Base-by-base conservation (phyloP, 2,113 vertebrate species). In the Perccottus glenii region DNA sequence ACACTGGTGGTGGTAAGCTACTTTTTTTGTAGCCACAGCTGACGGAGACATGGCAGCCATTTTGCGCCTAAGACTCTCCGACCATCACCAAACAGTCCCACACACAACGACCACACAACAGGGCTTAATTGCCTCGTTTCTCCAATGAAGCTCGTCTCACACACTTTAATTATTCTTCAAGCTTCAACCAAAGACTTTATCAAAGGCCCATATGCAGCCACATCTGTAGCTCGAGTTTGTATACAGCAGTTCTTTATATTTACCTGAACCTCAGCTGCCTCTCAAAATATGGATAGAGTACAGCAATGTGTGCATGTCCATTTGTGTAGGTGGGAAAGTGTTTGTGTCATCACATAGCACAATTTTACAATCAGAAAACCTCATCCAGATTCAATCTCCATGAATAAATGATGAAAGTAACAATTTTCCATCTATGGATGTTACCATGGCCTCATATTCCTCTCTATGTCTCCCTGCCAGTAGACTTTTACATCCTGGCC, bases 361-460 rank as follows among this genome's bases (percentile, higher is more conserved):
- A 61, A 9, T 64, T 67, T 58, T 4, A 67, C 56, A 73, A 67
- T 83, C 78, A 67, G 47, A 73, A 70, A 74, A 32, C 49, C 66
- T 64, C 73, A 73, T 79, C 70, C 49, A 66, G 71, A 84, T 82
- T 85, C 87, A 85, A 82, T 87, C 63, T 47, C 76, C 57, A 89
- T 90, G 89, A 90, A 90, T 89, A 88, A 88, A 84, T 90, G 76
- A 91, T 87, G 81, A 85, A 82, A 77, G 73, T 77, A 82, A 73
- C 65, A 75, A 36, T 83, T 77, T 81, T 74, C 59, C 56, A 51
- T 64, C 70, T 67, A 42, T 69, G 44, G 80, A 78, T 46, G 78
- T 81, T 81, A 70, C 77, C 61, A 9, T 61, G 51, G 49, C 33
- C 53, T 35, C 8, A 11, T 60, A 52, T 70, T 72, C 53, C 36